phyloP scores from a whole-genome alignment of 1,140 invertebrate species.

The Pissodes strobi region DNA sequence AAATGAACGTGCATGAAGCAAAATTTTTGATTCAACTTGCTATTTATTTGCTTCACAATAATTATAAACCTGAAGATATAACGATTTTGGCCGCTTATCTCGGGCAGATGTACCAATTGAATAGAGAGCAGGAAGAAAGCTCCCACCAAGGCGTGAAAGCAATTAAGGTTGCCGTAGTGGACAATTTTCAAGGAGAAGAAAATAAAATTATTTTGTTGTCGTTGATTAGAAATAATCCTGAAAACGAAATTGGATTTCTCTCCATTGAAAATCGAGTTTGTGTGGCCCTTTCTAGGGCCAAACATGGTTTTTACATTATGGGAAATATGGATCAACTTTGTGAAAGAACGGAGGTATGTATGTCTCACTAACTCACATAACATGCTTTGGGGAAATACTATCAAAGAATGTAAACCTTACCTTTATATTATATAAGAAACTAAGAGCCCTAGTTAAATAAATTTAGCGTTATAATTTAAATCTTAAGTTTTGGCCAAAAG shows the following conservation, averaged over 20 bases:
- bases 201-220: constrained; percentile 83
- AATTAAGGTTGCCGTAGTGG: constrained; percentile 69
- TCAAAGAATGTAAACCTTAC: too few relatives aligned
- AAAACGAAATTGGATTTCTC: constrained; percentile 76
- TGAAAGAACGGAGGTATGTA: not conserved
- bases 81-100: constrained; percentile 71
- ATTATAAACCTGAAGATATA: constrained; percentile 62
- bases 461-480: too few relatives aligned
- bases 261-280: constrained; percentile 76
- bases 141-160: constrained; percentile 42
- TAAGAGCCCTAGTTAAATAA: too few relatives aligned
- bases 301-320: constrained; percentile 68
- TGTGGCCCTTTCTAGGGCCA: constrained; percentile 82
- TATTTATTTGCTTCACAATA: constrained; percentile 64
- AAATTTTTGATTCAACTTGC: constrained; percentile 61
- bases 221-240: constrained; percentile 74
- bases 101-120: constrained; percentile 62
- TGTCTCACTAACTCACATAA: too few relatives aligned
- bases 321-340: constrained; percentile 54
- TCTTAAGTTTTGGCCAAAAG: too few relatives aligned
- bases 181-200: constrained; percentile 87
- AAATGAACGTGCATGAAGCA: constrained; percentile 65
- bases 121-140: constrained; percentile 43
- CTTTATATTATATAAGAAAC: too few relatives aligned
- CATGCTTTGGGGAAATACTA: too few relatives aligned